These are phyloP conservation scores for Coecobrya sp. DNA, from an alignment of 2,888 invertebrate species.

Conservation along the genomic window DNA sequence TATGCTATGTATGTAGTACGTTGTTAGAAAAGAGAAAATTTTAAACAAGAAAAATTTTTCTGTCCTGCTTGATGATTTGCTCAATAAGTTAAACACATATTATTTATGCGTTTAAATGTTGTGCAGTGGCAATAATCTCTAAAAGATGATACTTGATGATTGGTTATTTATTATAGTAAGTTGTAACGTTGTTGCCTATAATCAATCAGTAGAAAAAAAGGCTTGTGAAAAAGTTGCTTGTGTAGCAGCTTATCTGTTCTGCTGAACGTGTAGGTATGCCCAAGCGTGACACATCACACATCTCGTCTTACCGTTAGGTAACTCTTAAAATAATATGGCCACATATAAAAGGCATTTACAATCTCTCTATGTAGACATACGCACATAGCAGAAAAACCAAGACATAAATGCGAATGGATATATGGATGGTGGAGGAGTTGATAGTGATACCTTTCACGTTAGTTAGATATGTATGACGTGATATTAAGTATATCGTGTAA, in stretches of 20 bases:
- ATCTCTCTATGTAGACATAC: neutral
- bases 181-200: neutral
- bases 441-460: too few relatives aligned
- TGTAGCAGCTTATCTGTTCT: neutral
- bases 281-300: constrained; percentile 33
- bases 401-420: too few relatives aligned
- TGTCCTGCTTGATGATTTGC: neutral
- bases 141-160: constrained; percentile 1
- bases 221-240: neutral
- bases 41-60: too few relatives aligned
- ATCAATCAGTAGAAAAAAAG: neutral
- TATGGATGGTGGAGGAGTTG: too few relatives aligned
- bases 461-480: too few relatives aligned
- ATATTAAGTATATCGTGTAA: neutral
- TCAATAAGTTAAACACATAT: neutral
- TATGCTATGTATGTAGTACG: too few relatives aligned
- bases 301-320: neutral
- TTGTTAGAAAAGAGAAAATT: too few relatives aligned
- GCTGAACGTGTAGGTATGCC: neutral
- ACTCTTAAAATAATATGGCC: neutral
- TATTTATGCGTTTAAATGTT: neutral
- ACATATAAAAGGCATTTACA: neutral
- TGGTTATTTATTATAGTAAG: too few relatives aligned
- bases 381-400: neutral
- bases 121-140: neutral